Evolutionary conservation across 53 echinoderm and acorn worm species (phyloP), one percentile per base, ranked within the genome.

Genomic region (Astropecten irregularis): DNA sequence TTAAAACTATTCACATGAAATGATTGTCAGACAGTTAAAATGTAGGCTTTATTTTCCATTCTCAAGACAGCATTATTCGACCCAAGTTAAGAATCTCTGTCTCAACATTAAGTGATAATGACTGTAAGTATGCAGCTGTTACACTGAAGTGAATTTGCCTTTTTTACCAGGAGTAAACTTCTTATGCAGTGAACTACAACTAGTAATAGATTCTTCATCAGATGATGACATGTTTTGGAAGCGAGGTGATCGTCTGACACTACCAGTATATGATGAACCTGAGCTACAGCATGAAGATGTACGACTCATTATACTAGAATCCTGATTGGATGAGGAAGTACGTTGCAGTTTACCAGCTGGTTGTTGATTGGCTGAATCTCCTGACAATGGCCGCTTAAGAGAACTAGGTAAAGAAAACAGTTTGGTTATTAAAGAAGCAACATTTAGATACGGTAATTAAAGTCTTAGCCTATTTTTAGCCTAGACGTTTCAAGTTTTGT

Each of bases 311-410:
- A 62, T 21, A 48, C 46, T 61, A 62, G 79, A 79, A 30, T 30
- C 39, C 61, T 79, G 79, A 79, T 40, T 56, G 58, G 40, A 25
- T 4, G 28, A 69, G 3, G 82, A 71, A 19, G 50, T 90, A 28
- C 84, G 84, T 2, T 20, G 84, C 3, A 67, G 59, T 48, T 87
- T 88, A 69, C 69, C 35, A 7, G 11, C 37, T 13, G 85, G 51
- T 0, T 77, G 68, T 60, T 81, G 88, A 22, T 88, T 88, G 51
- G 55, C 36, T 25, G 87, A 83, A 35, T 83, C 84, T 33, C 85
- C 90, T 2, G 77, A 66, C 36, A 91, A n/a, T 32, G 84, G 84
- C 3, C 91, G 83, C 55, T 91, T 91, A 29, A 81, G 28, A 21
- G 79, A 70, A 62, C 69, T 86, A 49, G 19, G 23, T 30, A 38